phyloP scores from a whole-genome alignment of 2,797 vertebrate species.

The Otolemur crassicaudatus region DNA sequence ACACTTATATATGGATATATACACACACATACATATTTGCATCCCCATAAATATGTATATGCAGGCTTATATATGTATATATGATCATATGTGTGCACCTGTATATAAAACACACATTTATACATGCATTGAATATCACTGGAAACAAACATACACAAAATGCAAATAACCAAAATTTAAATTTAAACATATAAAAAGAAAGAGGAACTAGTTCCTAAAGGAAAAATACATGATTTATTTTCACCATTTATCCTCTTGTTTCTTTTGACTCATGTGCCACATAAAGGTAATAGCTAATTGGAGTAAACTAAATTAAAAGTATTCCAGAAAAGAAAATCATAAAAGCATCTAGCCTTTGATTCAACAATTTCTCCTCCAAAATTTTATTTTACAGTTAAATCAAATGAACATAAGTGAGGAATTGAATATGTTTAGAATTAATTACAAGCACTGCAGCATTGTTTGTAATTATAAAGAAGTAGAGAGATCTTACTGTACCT shows the following conservation, averaged over 20 bases:
- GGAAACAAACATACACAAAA: not conserved
- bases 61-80: not conserved
- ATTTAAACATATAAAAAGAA: not conserved
- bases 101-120: no score
- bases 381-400: not conserved
- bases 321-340: not conserved
- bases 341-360: not conserved
- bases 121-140: not conserved
- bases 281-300: not conserved
- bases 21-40: not conserved
- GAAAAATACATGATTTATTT: not conserved
- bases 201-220: not conserved
- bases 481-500: not conserved
- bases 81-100: no score
- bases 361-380: not conserved
- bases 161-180: not conserved
- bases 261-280: not conserved
- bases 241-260: not conserved
- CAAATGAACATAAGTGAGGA: not conserved
- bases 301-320: not conserved
- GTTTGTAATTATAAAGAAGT: not conserved
- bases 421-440: not conserved
- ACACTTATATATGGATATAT: no score
- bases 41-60: not conserved
- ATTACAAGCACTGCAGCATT: not conserved